phyloP scores from a whole-genome alignment of 2,113 vertebrate species.

The Chunga burmeisteri region DNA sequence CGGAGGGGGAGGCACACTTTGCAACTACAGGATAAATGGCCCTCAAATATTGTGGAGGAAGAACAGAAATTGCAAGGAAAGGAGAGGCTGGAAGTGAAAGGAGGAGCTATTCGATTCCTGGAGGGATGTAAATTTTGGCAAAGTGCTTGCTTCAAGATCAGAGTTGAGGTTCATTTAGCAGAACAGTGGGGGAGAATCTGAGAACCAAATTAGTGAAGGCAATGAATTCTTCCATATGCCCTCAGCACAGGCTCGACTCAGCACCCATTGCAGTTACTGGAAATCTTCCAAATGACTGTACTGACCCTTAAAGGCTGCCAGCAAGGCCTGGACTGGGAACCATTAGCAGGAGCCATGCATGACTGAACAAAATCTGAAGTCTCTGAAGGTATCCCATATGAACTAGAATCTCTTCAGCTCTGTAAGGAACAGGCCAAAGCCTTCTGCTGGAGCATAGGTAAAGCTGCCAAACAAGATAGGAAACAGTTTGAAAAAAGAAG shows the following conservation, averaged over 20 bases:
- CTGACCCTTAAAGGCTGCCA: background rate
- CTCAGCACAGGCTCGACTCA: background rate
- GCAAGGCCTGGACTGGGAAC: background rate
- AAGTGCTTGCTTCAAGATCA: slow-evolving; percentile 4
- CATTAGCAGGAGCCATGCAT: background rate
- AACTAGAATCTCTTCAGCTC: background rate
- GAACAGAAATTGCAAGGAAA: background rate
- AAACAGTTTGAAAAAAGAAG: background rate
- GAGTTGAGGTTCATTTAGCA: slow-evolving; percentile 38
- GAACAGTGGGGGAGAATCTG: slow-evolving; percentile 22
- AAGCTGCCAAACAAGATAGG: background rate
- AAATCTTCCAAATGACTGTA: background rate
- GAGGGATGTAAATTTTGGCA: background rate
- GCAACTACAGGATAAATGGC: background rate
- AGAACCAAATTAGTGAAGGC: slow-evolving; percentile 5
- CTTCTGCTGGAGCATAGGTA: background rate
- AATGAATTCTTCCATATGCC: background rate
- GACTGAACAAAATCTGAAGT: background rate
- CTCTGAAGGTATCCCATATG: background rate
- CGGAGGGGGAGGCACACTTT: background rate
- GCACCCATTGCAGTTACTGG: background rate
- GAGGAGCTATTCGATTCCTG: background rate
- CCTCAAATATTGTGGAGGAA: slow-evolving; percentile 5
- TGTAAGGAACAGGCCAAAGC: background rate
- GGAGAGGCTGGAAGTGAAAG: background rate